Percentiles rank a stretch among this genome's conserved stretches.
phyloP scores from a whole-genome alignment of 2,797 vertebrate genomes.

The Delichon dasypus region DNA sequence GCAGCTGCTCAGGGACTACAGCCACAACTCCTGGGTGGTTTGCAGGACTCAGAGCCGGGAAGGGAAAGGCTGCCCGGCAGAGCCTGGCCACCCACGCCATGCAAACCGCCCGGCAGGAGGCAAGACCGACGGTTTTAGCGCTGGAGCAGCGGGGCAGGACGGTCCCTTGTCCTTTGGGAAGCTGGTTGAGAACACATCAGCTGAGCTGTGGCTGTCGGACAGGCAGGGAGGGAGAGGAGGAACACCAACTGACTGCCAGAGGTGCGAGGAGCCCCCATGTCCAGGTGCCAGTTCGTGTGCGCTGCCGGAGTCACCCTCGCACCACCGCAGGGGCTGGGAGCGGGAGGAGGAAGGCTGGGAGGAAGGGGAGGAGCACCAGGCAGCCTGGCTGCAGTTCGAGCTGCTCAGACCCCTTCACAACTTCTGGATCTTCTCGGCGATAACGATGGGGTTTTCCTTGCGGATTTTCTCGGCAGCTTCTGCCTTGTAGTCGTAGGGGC shows the following conservation, averaged over 20 bases:
- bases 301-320: constrained; percentile 53
- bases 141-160: background rate
- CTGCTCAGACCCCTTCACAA: constrained; percentile 80
- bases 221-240: background rate
- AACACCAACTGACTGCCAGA: background rate
- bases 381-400: constrained; percentile 11
- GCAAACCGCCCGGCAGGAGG: background rate
- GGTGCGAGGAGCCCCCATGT: background rate
- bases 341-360: constrained; percentile 26
- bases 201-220: background rate
- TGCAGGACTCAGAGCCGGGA: rapidly evolving
- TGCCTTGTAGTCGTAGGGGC: constrained; percentile 89
- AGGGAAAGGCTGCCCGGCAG: background rate
- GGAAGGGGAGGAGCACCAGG: constrained; percentile 45
- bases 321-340: background rate
- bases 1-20: background rate
- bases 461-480: constrained; percentile 88
- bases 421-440: constrained; percentile 92
- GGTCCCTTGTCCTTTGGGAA: background rate
- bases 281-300: background rate
- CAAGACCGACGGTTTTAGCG: background rate
- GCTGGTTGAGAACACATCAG: background rate
- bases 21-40: background rate
- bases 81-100: rapidly evolving
- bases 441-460: constrained; percentile 90